phyloP scores from a whole-genome alignment of 2,113 vertebrate genomes.

The Prinia subflava region DNA sequence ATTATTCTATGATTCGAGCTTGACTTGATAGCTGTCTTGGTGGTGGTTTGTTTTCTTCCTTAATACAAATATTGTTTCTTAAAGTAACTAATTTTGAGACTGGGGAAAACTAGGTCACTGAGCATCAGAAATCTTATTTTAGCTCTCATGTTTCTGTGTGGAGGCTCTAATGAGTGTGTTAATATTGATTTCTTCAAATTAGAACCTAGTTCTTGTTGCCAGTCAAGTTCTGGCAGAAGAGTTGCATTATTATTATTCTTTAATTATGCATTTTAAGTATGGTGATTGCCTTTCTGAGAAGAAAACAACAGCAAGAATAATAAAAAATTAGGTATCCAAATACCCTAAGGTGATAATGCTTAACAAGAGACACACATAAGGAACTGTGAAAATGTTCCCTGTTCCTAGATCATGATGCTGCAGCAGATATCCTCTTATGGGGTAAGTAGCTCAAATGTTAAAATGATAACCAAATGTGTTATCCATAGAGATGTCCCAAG shows the following conservation, averaged over 20 bases:
- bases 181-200: slow-evolving; percentile 31
- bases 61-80: slow-evolving; percentile 18
- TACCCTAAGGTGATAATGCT: background rate
- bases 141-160: background rate
- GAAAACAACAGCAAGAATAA: background rate
- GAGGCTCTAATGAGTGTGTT: slow-evolving; percentile 19
- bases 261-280: slow-evolving; percentile 14
- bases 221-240: slow-evolving; percentile 30
- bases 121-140: slow-evolving; percentile 25
- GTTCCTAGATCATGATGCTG: background rate
- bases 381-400: background rate
- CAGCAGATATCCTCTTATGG: background rate
- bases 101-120: slow-evolving; percentile 15
- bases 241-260: background rate
- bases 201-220: background rate
- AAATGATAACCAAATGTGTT: background rate
- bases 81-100: slow-evolving; percentile 11
- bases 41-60: background rate
- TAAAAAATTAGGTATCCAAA: background rate
- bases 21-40: background rate
- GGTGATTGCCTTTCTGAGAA: background rate
- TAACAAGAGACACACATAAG: background rate
- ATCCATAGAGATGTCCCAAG: background rate
- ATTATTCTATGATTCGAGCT: background rate
- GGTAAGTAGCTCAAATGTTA: background rate